Conservation (phyloP, 2,888 invertebrate species). For the Drosophila melanocephala region DNA sequence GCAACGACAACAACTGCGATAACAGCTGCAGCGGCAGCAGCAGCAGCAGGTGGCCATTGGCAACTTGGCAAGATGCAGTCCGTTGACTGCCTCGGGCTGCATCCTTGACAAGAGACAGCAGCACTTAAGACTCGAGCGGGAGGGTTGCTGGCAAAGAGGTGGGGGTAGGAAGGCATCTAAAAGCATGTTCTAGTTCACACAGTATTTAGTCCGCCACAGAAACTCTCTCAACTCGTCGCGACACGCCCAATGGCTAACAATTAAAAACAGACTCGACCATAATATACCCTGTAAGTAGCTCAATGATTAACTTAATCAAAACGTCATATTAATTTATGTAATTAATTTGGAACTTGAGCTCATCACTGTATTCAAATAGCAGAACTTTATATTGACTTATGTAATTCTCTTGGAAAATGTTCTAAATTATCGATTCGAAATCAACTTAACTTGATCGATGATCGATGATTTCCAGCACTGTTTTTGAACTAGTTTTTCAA, state of each 20-base stretch:
- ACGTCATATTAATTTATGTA: not conserved
- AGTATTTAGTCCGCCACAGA: conserved; percentile 26
- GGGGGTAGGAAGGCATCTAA: conserved; percentile 16
- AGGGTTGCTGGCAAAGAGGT: not conserved
- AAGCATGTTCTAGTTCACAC: conserved; percentile 46
- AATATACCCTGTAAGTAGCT: conserved; percentile 6
- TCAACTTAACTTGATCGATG: not conserved
- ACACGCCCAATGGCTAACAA: not conserved
- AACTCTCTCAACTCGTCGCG: conserved; percentile 17
- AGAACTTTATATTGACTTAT: not conserved
- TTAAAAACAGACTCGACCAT: not conserved
- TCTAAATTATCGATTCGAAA: not conserved
- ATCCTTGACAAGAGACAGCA: conserved; percentile 19
- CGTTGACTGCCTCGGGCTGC: conserved; percentile 16
- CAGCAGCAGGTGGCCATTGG: conserved; percentile 10
- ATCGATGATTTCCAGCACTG: not conserved
- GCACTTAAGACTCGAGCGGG: conserved; percentile 25
- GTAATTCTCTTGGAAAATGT: not conserved
- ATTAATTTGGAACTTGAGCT: not conserved
- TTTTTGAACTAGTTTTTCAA: not conserved
- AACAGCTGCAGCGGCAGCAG: conserved; percentile 5
- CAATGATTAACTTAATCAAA: not conserved
- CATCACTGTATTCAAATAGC: not conserved
- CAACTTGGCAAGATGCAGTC: conserved; percentile 23
- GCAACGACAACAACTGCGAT: no score